These are phyloP conservation scores for Atrichornis clamosus DNA, from an alignment of 2,113 vertebrate genomes.

Conservation along the genomic window DNA sequence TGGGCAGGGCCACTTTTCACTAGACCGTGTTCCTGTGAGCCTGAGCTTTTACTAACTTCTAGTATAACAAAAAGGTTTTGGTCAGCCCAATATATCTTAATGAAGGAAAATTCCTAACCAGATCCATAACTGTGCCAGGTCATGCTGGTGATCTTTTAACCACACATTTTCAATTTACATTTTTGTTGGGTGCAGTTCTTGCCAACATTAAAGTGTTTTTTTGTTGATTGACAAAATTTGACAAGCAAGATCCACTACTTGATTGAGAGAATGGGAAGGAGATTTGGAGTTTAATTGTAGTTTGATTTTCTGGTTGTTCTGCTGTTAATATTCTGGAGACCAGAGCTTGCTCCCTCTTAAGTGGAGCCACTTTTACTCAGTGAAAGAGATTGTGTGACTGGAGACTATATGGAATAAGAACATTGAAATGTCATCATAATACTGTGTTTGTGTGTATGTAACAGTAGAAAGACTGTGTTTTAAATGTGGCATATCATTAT, in stretches of 20 bases:
- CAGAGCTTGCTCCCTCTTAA: neutral
- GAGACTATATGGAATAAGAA: neutral
- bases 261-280: neutral
- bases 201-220: neutral
- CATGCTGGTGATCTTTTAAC: neutral
- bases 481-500: neutral
- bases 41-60: neutral
- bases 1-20: neutral
- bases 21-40: neutral
- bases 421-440: neutral
- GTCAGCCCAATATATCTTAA: neutral
- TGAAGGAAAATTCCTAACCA: neutral
- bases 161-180: neutral
- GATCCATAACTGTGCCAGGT: neutral
- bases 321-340: neutral
- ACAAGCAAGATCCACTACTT: neutral
- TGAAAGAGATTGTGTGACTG: neutral
- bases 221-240: neutral
- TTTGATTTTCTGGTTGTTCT: neutral
- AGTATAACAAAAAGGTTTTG: neutral
- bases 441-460: neutral
- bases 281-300: neutral
- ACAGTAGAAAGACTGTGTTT: neutral
- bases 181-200: neutral
- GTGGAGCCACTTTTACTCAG: neutral